Percentiles rank a stretch among this genome's conserved stretches.
Evolutionary conservation across 2,113 vertebrate genomes (phyloP).

Genomic region (Varanus komodoensis): DNA sequence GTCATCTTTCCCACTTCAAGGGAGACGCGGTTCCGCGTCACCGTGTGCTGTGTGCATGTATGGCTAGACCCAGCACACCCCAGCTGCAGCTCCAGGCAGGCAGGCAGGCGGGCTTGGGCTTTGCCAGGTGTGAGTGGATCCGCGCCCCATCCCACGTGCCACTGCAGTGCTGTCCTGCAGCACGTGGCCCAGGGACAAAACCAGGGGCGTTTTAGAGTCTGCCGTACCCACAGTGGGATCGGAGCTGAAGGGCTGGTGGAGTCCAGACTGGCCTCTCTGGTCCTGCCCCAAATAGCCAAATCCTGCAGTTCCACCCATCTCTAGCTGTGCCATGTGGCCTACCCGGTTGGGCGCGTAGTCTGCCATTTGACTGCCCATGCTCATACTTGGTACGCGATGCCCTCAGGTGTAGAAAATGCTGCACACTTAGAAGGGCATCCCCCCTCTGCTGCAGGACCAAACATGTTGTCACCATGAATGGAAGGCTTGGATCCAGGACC

Average conservation of each 20-base stretch:
- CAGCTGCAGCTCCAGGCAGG: not conserved
- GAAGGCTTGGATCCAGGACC: not conserved
- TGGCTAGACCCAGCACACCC: not conserved
- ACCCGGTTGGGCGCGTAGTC: not conserved
- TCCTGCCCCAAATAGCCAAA: not conserved
- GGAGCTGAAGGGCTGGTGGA: not conserved
- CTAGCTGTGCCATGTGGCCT: not conserved
- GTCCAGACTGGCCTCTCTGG: not conserved
- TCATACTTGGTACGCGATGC: not conserved
- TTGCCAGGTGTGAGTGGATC: too few relatives aligned
- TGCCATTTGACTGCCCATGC: not conserved
- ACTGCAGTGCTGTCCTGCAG: not conserved
- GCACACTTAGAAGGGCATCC: not conserved
- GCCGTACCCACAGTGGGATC: not conserved
- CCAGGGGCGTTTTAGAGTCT: not conserved
- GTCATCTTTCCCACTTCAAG: not conserved
- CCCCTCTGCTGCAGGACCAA: not conserved
- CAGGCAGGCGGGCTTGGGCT: not conserved
- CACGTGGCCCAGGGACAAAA: not conserved
- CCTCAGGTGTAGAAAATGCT: not conserved
- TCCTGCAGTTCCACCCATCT: not conserved
- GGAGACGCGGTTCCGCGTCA: not conserved
- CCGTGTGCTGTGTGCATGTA: not conserved
- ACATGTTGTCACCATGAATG: not conserved
- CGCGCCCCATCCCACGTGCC: not conserved